Percentiles rank a stretch among this genome's conserved stretches.
These are phyloP conservation scores for Dryas iulia DNA, from an alignment of 1,140 invertebrate genomes.

Conservation along the genomic window DNA sequence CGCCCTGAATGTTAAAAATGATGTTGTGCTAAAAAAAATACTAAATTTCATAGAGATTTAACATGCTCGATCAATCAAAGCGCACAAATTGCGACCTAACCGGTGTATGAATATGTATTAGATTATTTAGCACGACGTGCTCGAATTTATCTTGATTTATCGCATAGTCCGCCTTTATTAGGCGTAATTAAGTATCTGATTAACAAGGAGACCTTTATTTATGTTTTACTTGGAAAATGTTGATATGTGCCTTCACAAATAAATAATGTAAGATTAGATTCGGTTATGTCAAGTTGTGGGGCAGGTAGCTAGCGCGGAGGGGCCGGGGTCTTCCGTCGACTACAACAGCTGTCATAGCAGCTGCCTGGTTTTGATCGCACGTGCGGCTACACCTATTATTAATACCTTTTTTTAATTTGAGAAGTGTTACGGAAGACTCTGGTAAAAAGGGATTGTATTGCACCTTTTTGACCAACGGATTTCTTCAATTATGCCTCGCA, in stretches of 20 bases:
- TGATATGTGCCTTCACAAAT: slow-evolving; percentile 41
- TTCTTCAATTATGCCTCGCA: slow-evolving; percentile 5
- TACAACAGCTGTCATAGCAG: slow-evolving; percentile 72
- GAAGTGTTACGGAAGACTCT: slow-evolving; percentile 60
- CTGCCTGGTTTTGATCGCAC: slow-evolving; percentile 63
- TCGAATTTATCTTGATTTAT: slow-evolving; percentile 40
- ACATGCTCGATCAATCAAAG: slow-evolving; percentile 6
- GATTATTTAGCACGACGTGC: slow-evolving; percentile 10
- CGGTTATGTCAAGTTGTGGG: slow-evolving; percentile 52
- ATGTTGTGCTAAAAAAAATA: slow-evolving; percentile 7
- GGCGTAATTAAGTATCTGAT: slow-evolving; percentile 38
- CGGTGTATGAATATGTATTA: slow-evolving; percentile 16
- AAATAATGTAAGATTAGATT: slow-evolving; percentile 43
- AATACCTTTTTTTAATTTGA: slow-evolving; percentile 55
- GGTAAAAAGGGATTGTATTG: slow-evolving; percentile 28
- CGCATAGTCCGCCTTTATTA: slow-evolving; percentile 36
- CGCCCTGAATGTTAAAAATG: slow-evolving; percentile 24
- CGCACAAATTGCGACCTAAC: slow-evolving; percentile 6
- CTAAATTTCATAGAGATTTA: neutral
- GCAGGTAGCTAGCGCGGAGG: slow-evolving; percentile 50
- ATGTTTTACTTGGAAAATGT: slow-evolving; percentile 38
- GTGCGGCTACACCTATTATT: slow-evolving; percentile 74
- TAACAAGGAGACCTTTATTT: slow-evolving; percentile 42
- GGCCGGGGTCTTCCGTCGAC: slow-evolving; percentile 58
- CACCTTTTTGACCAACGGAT: slow-evolving; percentile 31